Base-by-base conservation (phyloP, 2,888 invertebrate species). In the Calameuta idolon region DNA sequence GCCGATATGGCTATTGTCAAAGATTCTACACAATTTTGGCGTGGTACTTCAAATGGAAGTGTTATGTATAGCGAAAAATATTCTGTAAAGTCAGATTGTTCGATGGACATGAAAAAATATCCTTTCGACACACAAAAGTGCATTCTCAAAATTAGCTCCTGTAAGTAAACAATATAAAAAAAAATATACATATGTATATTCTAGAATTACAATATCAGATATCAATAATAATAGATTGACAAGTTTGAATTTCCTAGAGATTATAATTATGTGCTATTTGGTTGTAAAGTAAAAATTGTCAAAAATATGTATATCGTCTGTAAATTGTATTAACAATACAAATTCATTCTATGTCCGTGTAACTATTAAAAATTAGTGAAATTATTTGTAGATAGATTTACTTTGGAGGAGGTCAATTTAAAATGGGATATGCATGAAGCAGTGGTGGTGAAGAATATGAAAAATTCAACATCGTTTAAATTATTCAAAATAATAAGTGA, bases 51-150 rank as follows among this genome's bases (percentile, higher is more conserved):
- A 3, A 85, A 88, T 79, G 88, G 88, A 34, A 83, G 85, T 74
- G 81, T 89, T 69, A 69, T 89, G 4, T 80, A 88, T 23, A 88
- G 85, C 76, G 88, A 88, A 79, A 88, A 86, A 79, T 68, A 87
- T 74, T 69, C 76, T 15, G 74, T 88, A 12, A 81, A 78, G 34
- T 79, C 80, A 12, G 74, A 77, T 11, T 89, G 89, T 75, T 86
- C 87, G 1, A 80, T 55, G n/a, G 76, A 88, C 69, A 84, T 85
- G 40, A 78, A 76, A 71, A 81, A 81, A 69, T 89, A 87, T 83
- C 89, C 89, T 0, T 88, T 89, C 69, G 89, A 89, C 80, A 79
- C 75, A 11, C 89, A 89, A 82, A 81, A 83, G 35, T 89, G 89
- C 74, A 78, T 83, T 68, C 69, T 89, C 12, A 88, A 88, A 80